phyloP scores from a whole-genome alignment of 92 coral and sea anemone genomes.

The Pocillopora meandrina region DNA sequence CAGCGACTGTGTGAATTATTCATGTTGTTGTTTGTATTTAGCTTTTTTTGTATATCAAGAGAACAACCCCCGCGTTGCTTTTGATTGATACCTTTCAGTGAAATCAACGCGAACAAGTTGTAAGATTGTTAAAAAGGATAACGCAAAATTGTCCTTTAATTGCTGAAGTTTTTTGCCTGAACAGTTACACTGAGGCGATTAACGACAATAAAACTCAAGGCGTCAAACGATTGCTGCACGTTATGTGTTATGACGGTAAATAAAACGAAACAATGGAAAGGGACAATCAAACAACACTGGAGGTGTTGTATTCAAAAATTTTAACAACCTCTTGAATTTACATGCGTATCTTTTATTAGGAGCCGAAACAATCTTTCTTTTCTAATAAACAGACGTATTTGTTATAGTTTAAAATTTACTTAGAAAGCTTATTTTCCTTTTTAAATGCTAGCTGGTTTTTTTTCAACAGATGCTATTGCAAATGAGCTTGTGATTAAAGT shows the following conservation, averaged over 20 bases:
- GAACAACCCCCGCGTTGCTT: background rate
- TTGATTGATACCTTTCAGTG: constrained; percentile 21
- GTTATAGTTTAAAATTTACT: background rate
- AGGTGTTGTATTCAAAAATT: background rate
- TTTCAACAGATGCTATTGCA: background rate
- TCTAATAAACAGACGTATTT: background rate
- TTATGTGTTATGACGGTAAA: constrained; percentile 1
- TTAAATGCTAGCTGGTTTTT: background rate
- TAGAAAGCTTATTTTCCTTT: background rate
- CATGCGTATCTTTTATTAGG: background rate
- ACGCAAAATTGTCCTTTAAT: constrained; percentile 21
- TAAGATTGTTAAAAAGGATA: background rate
- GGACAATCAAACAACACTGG: background rate
- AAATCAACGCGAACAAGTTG: background rate
- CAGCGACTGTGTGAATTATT: constrained; percentile 29
- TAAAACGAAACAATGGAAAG: background rate
- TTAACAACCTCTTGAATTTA: constrained; percentile 3
- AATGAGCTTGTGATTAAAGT: background rate
- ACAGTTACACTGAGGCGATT: constrained; percentile 16
- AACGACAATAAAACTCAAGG: background rate
- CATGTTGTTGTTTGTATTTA: constrained; percentile 24
- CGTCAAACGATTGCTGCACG: background rate
- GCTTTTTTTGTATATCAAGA: constrained; percentile 9
- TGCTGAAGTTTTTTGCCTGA: constrained; percentile 5
- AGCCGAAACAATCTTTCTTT: background rate